phyloP scores from a whole-genome alignment of 2,888 invertebrate species.

The Drosophila emarginata region DNA sequence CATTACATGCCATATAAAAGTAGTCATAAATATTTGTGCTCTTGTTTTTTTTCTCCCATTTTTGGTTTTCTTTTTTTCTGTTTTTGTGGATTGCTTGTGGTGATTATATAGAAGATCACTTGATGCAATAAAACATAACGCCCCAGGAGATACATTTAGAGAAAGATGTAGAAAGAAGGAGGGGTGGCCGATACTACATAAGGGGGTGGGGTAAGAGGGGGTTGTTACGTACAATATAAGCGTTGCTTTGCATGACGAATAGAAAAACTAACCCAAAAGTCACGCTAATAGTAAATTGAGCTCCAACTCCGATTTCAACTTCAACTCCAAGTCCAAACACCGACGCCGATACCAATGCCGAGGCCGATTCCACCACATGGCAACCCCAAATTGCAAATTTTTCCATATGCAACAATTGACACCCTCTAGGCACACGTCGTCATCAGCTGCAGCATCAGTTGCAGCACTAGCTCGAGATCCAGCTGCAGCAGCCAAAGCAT shows the following conservation, averaged over 20 bases:
- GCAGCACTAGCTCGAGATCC: constrained; percentile 18
- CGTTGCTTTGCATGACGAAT: constrained; percentile 75
- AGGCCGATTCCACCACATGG: constrained; percentile 48
- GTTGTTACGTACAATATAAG: constrained; percentile 42
- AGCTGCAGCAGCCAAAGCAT: constrained; percentile 27
- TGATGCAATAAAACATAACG: constrained; percentile 59
- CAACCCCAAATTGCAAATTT: constrained; percentile 66
- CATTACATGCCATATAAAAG: constrained; percentile 50
- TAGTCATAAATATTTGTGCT: constrained; percentile 48
- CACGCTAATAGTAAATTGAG: constrained; percentile 77
- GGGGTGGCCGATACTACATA: background rate
- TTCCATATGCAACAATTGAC: constrained; percentile 79
- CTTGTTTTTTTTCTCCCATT: constrained; percentile 12
- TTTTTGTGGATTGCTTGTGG: constrained; percentile 21
- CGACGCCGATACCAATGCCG: background rate
- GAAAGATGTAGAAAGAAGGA: background rate
- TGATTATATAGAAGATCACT: constrained; percentile 67
- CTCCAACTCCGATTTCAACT: constrained; percentile 41
- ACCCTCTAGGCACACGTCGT: constrained; percentile 78
- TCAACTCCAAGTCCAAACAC: constrained; percentile 20
- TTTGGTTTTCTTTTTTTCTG: constrained; percentile 39
- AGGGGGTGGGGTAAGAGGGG: background rate
- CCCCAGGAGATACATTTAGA: background rate
- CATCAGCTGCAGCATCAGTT: constrained; percentile 34
- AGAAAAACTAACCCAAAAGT: constrained; percentile 77